Evolutionary conservation across 1,140 invertebrate genomes (phyloP).

Genomic region (Eurytemora carolleeae): DNA sequence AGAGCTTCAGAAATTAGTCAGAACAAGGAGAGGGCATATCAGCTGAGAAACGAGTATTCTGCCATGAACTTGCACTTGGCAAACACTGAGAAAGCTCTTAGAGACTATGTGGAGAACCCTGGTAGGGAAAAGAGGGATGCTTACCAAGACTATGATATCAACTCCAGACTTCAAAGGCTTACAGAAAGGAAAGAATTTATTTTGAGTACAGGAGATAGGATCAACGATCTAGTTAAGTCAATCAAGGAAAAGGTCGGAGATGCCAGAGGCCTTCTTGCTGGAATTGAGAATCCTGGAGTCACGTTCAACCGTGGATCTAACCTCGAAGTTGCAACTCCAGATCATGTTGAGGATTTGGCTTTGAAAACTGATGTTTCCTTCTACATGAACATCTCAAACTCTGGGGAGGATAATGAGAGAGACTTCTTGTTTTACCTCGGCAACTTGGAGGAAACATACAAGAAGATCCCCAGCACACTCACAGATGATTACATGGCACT

Average conservation of each 20-base stretch:
- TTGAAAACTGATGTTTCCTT: slow-evolving; percentile 65
- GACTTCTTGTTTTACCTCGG: slow-evolving; percentile 75
- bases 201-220: not conserved
- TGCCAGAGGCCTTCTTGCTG: not conserved
- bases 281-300: slow-evolving; percentile 38
- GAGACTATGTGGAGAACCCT: not conserved
- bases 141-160: not conserved
- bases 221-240: not conserved
- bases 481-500: slow-evolving; percentile 77
- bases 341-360: slow-evolving; percentile 52
- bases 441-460: slow-evolving; percentile 47
- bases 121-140: not conserved
- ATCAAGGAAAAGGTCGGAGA: not conserved
- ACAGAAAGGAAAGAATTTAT: not conserved
- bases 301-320: slow-evolving; percentile 60
- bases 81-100: slow-evolving; percentile 8
- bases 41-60: not conserved
- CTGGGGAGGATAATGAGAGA: slow-evolving; percentile 25
- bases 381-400: slow-evolving; percentile 34
- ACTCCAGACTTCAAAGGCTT: not conserved
- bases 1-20: slow-evolving; percentile 17
- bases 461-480: slow-evolving; percentile 36
- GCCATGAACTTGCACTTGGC: slow-evolving; percentile 7
- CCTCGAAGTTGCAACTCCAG: slow-evolving; percentile 62
- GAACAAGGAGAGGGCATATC: not conserved